Conservation (phyloP, 2,797 vertebrate genomes). For the Sandelia bainsii region DNA sequence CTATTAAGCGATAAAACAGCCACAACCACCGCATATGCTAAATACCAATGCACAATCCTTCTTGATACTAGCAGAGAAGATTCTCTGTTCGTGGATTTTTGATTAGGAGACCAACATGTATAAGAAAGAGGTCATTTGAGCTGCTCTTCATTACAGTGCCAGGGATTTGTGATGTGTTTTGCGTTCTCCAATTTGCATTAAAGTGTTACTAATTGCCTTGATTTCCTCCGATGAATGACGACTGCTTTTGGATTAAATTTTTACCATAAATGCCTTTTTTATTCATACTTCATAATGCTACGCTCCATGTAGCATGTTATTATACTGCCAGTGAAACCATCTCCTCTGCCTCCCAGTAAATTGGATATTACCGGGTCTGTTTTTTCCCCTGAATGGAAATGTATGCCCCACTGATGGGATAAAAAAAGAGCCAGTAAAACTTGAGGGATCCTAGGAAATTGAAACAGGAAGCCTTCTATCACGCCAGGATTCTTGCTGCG, state of each 20-base stretch:
- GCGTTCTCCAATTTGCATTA: conserved; percentile 83
- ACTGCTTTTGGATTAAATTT: conserved; percentile 85
- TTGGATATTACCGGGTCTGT: conserved; percentile 88
- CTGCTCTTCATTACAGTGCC: conserved; percentile 59
- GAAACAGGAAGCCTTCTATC: conserved; percentile 84
- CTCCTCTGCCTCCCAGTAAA: conserved; percentile 85
- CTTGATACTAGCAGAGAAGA: conserved; percentile 46
- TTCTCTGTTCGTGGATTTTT: conserved; percentile 39
- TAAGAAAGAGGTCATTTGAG: conserved; percentile 75
- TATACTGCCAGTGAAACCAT: conserved; percentile 85
- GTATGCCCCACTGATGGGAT: conserved; percentile 82
- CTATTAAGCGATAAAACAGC: conserved; percentile 35
- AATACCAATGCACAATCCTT: conserved; percentile 2
- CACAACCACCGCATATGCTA: not conserved
- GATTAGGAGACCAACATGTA: conserved; percentile 38
- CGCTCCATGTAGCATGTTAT: conserved; percentile 86
- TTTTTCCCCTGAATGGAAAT: conserved; percentile 84
- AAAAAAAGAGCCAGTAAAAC: conserved; percentile 74
- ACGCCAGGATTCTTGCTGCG: conserved; percentile 75
- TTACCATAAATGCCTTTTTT: conserved; percentile 84
- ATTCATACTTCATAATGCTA: conserved; percentile 85
- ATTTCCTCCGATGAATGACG: conserved; percentile 86
- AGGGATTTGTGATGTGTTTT: conserved; percentile 75
- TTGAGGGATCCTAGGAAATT: conserved; percentile 81
- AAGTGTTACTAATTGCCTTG: conserved; percentile 87